phyloP scores from a whole-genome alignment of 2,888 invertebrate genomes.

The Hermodice carunculata region DNA sequence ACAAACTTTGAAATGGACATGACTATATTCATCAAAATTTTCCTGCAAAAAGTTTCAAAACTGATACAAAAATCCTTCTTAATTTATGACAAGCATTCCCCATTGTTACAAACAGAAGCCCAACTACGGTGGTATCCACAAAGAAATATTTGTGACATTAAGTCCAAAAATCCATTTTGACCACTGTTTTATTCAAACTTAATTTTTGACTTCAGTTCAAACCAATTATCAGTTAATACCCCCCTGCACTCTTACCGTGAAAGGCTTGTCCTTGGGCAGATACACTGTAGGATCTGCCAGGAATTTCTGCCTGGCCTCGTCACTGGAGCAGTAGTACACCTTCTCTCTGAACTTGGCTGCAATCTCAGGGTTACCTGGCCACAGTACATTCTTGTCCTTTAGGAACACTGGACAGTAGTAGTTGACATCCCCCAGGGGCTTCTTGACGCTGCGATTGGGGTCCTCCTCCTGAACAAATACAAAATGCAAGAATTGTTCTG shows the following conservation, averaged over 20 bases:
- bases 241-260: slow-evolving; percentile 51
- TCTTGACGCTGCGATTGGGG: slow-evolving; percentile 64
- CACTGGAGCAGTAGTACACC: slow-evolving; percentile 65
- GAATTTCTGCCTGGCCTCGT: slow-evolving; percentile 64
- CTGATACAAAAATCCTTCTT: no score
- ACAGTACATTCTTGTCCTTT: slow-evolving; percentile 61
- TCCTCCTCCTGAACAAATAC: slow-evolving; percentile 58
- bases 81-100: no score
- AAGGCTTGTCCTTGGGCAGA: slow-evolving; percentile 54
- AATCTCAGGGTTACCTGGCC: slow-evolving; percentile 68
- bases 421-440: slow-evolving; percentile 67
- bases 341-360: slow-evolving; percentile 66
- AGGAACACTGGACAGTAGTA: slow-evolving; percentile 69
- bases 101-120: no score
- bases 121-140: no score
- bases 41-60: no score
- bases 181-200: no score
- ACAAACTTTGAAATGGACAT: no score
- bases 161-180: no score
- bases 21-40: no score
- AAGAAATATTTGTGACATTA: no score
- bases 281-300: slow-evolving; percentile 59
- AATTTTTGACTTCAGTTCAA: not conserved
- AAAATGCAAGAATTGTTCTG: no score
- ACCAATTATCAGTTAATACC: not conserved